A percentile compares a stretch with the other conserved stretches of the same genome.
These are phyloP conservation scores for Halichondria panicea DNA, from an alignment of 37 sponge, comb jelly and placozoan genomes.

Conservation along the genomic window DNA sequence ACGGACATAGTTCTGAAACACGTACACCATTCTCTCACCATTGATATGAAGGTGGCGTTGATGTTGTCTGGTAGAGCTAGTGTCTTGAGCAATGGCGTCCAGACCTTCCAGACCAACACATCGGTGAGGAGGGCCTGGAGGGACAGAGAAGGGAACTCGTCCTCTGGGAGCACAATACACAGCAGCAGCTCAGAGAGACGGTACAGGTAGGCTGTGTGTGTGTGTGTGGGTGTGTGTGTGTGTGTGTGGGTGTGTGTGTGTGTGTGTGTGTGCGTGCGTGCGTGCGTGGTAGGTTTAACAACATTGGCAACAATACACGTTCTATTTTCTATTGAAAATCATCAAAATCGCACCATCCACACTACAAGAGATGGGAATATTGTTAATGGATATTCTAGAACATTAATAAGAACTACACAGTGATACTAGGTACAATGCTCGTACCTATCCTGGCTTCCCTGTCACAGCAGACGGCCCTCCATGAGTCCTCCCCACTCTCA, in stretches of 20 bases:
- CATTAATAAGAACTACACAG: too few relatives aligned
- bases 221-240: too few relatives aligned
- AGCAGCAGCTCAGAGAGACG: conserved; percentile 64
- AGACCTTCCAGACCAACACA: conserved; percentile 35
- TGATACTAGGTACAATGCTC: too few relatives aligned
- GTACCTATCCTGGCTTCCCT: conserved; percentile 31
- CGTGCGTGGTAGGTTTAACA: too few relatives aligned
- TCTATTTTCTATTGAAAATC: too few relatives aligned
- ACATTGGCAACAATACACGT: too few relatives aligned
- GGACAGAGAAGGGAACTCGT: conserved; percentile 35
- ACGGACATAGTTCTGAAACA: background rate
- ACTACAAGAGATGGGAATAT: too few relatives aligned
- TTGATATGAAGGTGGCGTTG: conserved; percentile 49
- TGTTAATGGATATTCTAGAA: too few relatives aligned
- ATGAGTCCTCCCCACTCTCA: conserved; percentile 10
- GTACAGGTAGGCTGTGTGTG: conserved; percentile 63
- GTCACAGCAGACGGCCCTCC: conserved; percentile 29
- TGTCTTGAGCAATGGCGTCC: conserved; percentile 32
- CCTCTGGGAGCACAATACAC: conserved; percentile 44
- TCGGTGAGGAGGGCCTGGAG: conserved; percentile 43
- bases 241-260: too few relatives aligned
- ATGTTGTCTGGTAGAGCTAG: conserved; percentile 60
- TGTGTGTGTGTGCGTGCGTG: too few relatives aligned
- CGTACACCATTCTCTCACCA: conserved; percentile 34
- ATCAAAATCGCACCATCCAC: too few relatives aligned